Base-by-base conservation (phyloP, 2,888 invertebrate genomes). In the Argyresthia albistria region DNA sequence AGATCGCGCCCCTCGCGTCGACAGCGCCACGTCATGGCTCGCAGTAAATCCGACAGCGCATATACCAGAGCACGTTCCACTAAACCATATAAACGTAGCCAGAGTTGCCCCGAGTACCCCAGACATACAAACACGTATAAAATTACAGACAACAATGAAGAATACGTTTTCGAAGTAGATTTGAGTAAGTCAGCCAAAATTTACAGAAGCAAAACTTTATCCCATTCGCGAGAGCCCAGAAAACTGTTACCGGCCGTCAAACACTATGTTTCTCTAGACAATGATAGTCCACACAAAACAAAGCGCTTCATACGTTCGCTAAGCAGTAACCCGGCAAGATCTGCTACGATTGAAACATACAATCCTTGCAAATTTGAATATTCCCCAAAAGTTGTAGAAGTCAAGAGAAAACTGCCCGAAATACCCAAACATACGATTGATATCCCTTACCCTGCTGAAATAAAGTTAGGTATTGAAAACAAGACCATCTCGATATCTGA, bases 21-120 rank as follows among this genome's bases (percentile, higher is more conserved):
- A 46, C 60, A 63, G 50, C 71, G 73, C 42, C 73, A 70, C 47
- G 62, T 64, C 42, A 61, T 82, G 12, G 68, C 71, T 43, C 76
- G 83, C 52, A 84, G 83, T 58, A 73, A 76, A 57, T 83, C 86
- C 4, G 65, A 69, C 15, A 73, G 76, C 59, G 70, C 73, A 25
- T 63, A 64, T 56, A 57, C 66, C 43, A 70, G 66, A 64, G 72
- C 76, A 53, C 63, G 25, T 69, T 67, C 49, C 67, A 69, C 56
- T 25, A 25, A 25, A 25, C 63, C 70, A 57, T 76, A 77, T 56
- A 69, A 73, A 62, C 66, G 77, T 58, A 80, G 76, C 59, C 65
- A 73, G 57, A 84, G 78, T 54, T 80, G 73, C 55, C 73, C 80
- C 42, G 80, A 83, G 61, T 70, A 76, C 55, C 66, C 72, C 16